Evolutionary conservation across 1,140 invertebrate species (phyloP).

Genomic region (Branchinecta lindahli): DNA sequence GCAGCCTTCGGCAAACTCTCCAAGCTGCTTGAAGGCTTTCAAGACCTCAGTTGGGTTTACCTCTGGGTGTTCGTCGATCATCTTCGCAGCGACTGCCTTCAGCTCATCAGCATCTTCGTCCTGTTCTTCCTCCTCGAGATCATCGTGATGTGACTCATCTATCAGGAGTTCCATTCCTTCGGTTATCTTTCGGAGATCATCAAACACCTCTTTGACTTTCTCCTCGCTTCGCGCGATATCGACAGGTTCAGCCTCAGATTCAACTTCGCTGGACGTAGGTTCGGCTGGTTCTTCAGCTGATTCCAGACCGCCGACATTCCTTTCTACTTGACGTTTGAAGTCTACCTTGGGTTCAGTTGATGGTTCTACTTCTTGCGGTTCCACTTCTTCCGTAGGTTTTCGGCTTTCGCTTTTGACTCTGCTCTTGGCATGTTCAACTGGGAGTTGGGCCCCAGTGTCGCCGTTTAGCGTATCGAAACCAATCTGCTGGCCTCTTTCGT

Average conservation of each 20-base stretch:
- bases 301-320: too few relatives aligned
- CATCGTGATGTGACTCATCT: background rate
- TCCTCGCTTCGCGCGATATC: background rate
- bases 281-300: too few relatives aligned
- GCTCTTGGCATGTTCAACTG: too few relatives aligned
- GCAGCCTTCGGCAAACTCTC: background rate
- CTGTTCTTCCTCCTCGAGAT: background rate
- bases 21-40: background rate
- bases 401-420: too few relatives aligned
- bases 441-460: too few relatives aligned
- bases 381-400: too few relatives aligned
- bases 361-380: too few relatives aligned
- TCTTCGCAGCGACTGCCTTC: background rate
- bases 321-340: too few relatives aligned
- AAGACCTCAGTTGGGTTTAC: background rate
- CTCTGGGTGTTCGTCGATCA: background rate
- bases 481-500: too few relatives aligned
- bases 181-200: background rate
- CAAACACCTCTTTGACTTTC: background rate
- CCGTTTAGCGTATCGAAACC: too few relatives aligned
- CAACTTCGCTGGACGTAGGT: background rate
- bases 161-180: background rate
- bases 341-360: too few relatives aligned
- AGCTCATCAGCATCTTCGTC: background rate
- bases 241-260: background rate